Base-by-base conservation (phyloP, 2,888 invertebrate genomes). In the Erebia aethiops region DNA sequence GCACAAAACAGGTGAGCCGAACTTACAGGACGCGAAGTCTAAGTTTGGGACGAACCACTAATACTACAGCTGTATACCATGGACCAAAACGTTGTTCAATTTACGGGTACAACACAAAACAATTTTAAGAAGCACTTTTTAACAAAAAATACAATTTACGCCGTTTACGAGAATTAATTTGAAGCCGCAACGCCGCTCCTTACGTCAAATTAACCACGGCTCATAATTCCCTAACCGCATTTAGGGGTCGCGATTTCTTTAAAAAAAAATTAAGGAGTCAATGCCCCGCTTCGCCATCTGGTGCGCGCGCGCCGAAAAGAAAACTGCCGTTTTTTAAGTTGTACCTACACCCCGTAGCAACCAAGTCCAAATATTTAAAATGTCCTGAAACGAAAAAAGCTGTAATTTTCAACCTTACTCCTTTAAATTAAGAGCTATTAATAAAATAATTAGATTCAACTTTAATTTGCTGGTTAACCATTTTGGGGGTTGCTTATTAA, bases 171-270 rank as follows among this genome's bases (percentile, higher is more conserved):
- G 52, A 65, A 13, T 54, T 69, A 71, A 71, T 52, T 66, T 65
- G 58, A 66, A 73, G 83, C 87, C 87, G 79, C 88, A 84, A 81
- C 79, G 77, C 80, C 76, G 73, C 82, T 84, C 84, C 83, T 87
- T 87, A 85, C 80, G 78, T 79, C 80, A 84, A 84, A 87, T 88
- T 86, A 88, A 86, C 86, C 79, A 79, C 77, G 78, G 78, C 76
- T 81, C 81, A 80, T 83, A 84, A 83, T 86, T 84, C 81, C 79
- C 76, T 80, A 84, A 87, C 90, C 90, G 87, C 90, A 87, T 81
- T 89, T 87, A 88, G 86, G 89, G 91, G 89, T 91, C 86, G 89
- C 89, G 84, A 88, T 88, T 88, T 85, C 77, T 78, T 88, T n/a
- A n/a, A 81, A 76, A 75, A 82, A 85, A 86, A 87, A 85, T 87